Evolutionary conservation across 1,140 invertebrate genomes (phyloP).

Genomic region (Caligus rogercresseyi): DNA sequence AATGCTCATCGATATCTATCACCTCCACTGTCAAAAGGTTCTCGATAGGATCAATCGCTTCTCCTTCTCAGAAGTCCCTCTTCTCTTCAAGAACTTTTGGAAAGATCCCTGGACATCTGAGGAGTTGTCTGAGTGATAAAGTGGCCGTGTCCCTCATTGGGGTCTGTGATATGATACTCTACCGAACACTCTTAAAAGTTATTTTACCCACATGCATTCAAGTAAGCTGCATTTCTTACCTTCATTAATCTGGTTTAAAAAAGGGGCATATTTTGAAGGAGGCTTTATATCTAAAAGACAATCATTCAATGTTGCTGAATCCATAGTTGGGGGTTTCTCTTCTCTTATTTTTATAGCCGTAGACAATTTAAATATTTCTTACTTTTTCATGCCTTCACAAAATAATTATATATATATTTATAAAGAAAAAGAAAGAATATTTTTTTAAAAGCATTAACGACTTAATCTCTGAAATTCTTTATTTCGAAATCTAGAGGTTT

Average conservation of each 20-base stretch:
- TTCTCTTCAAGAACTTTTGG: constrained; percentile 35
- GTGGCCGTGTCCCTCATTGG: constrained; percentile 34
- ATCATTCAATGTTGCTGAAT: too few species aligned
- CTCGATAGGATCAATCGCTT: constrained; percentile 36
- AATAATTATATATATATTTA: too few species aligned
- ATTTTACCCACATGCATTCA: constrained; percentile 35
- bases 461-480: too few species aligned
- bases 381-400: neutral
- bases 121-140: constrained; percentile 31
- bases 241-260: neutral
- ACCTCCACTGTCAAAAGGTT: constrained; percentile 37
- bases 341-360: neutral
- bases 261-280: neutral
- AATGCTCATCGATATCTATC: constrained; percentile 39
- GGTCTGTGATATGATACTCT: constrained; percentile 38
- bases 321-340: too few species aligned
- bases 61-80: constrained; percentile 36
- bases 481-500: too few species aligned
- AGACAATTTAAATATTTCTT: too few species aligned
- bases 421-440: too few species aligned
- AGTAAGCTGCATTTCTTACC: constrained; percentile 17
- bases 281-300: too few species aligned
- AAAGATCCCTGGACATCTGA: constrained; percentile 37
- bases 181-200: constrained; percentile 35
- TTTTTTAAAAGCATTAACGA: too few species aligned